Conservation (phyloP, 2,113 vertebrate genomes). For the Microtus pennsylvanicus region DNA sequence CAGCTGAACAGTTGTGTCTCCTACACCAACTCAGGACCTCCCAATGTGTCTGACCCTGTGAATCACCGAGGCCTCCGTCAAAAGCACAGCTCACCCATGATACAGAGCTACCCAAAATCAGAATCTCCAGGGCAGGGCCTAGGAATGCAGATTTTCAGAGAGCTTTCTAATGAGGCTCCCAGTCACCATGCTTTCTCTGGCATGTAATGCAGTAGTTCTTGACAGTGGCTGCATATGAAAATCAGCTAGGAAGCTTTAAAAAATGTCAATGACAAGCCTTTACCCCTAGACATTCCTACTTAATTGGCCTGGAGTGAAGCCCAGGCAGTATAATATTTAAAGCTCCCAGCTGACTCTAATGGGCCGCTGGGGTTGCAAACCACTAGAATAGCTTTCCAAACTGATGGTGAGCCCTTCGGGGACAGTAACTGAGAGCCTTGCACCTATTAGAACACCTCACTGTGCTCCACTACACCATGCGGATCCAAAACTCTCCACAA, state of each 20-base stretch:
- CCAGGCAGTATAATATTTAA: constrained; percentile 44
- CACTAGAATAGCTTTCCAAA: neutral
- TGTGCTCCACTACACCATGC: neutral
- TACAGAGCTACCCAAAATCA: neutral
- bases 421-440: neutral
- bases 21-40: neutral
- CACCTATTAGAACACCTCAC: neutral
- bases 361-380: neutral
- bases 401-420: neutral
- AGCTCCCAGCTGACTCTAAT: constrained; percentile 42
- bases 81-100: neutral
- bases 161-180: neutral
- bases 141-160: neutral
- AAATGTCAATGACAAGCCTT: constrained; percentile 39
- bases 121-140: neutral
- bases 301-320: constrained; percentile 51
- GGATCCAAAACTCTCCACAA: neutral
- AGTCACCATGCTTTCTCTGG: neutral
- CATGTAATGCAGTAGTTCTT: neutral
- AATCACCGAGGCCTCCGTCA: neutral
- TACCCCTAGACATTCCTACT: constrained; percentile 40
- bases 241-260: constrained; percentile 35
- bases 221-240: constrained; percentile 22
- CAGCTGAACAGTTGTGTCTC: neutral
- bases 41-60: neutral